Percentiles rank a stretch among this genome's conserved stretches.
Conservation (phyloP, 1,140 invertebrate genomes). For the Hyposmocoma kahamanoa region DNA sequence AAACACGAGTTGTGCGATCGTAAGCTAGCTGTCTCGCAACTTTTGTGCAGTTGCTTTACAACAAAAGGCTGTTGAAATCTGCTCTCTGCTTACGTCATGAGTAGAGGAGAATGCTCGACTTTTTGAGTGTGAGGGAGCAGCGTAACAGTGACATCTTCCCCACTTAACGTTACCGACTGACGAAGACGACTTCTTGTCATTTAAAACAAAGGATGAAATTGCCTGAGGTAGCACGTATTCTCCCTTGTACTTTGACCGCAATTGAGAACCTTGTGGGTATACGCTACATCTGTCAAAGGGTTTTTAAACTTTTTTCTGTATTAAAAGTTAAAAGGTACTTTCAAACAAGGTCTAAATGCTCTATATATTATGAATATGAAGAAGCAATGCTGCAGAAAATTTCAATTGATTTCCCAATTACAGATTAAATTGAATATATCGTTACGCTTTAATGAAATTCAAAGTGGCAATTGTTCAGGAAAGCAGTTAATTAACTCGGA, state of each 20-base stretch:
- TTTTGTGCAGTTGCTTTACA: conserved; percentile 32
- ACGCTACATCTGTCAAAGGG: conserved; percentile 4
- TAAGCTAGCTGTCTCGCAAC: no score
- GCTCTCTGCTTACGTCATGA: conserved; percentile 41
- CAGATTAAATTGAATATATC: not conserved
- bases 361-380: not conserved
- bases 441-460: not conserved
- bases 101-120: conserved; percentile 44
- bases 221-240: conserved; percentile 33
- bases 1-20: no score
- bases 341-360: not conserved
- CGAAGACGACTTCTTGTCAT: conserved; percentile 45
- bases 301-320: not conserved
- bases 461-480: not conserved
- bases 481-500: conserved; percentile 8
- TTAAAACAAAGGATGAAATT: conserved; percentile 60
- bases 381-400: not conserved
- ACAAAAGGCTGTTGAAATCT: conserved; percentile 54
- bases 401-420: not conserved
- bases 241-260: conserved; percentile 46
- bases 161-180: no score
- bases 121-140: conserved; percentile 43
- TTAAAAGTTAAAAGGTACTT: not conserved
- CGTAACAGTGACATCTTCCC: conserved; percentile 52
- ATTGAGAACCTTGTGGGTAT: conserved; percentile 12